Conservation (phyloP, 2,797 vertebrate genomes). For the Acanthurus lineatus region DNA sequence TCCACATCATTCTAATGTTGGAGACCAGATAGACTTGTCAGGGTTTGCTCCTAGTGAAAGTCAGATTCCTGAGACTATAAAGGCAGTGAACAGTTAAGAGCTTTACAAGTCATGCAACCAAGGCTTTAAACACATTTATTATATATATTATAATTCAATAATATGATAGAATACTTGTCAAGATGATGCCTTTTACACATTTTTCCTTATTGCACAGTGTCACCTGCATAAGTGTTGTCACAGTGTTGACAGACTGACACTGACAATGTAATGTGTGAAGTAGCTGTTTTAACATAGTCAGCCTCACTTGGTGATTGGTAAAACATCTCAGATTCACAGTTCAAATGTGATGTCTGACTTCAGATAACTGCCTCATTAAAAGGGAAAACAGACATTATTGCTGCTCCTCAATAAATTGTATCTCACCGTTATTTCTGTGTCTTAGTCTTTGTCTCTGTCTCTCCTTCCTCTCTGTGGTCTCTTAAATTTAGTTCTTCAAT, state of each 20-base stretch:
- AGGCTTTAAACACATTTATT: no score
- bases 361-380: slow-evolving; percentile 29
- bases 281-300: not conserved
- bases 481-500: not conserved
- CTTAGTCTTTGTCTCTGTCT: not conserved
- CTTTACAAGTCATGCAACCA: no score
- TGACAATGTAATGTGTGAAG: not conserved
- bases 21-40: no score
- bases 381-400: slow-evolving; percentile 1
- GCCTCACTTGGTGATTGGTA: slow-evolving; percentile 1
- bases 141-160: not conserved
- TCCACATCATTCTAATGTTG: no score
- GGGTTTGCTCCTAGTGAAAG: no score
- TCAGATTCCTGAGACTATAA: no score
- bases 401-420: not conserved
- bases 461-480: not conserved
- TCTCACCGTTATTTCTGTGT: slow-evolving; percentile 1
- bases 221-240: not conserved
- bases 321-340: slow-evolving; percentile 13
- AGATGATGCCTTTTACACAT: not conserved
- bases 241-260: not conserved
- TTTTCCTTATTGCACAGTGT: not conserved
- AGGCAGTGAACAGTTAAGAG: no score
- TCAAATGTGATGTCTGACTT: slow-evolving; percentile 17
- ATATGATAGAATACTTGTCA: not conserved